Base-by-base conservation (phyloP, 2,888 invertebrate species). In the Lasioglossum calceatum region DNA sequence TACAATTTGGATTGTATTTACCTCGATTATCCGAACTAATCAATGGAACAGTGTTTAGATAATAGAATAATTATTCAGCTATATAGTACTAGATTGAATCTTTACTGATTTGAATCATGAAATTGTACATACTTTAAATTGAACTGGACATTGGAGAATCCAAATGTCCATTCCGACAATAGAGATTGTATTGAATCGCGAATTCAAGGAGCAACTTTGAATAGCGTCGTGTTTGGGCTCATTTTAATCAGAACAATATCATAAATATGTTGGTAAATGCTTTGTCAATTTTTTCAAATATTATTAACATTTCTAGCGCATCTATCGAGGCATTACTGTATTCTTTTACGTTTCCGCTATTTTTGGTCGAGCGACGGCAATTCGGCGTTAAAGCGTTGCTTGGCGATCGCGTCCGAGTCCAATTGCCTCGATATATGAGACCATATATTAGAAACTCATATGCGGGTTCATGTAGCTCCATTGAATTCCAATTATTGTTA, bases 401-500 rank as follows among this genome's bases (percentile, higher is more conserved):
- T 16, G 16, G 54, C 73, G 50, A 64, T 64, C 64, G 67, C 8
- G n/a, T 54, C 61, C 32, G 36, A 16, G 58, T 19, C 61, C 10
- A 54, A 83, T 82, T 79, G 70, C 71, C 54, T n/a, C 47, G 39
- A 76, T 79, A 58, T 19, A 44, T 19, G 44, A 78, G 58, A 67
- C 36, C 42, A 47, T 73, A 61, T 75, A 81, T 73, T 67, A 70
- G 78, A 67, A 77, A 77, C 80, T 27, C 73, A 72, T 44, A 71
- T 70, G 67, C 58, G 47, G 23, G 39, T 61, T n/a, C 72, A 64
- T 76, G 44, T 39, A 76, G 16, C 44, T 77, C 79, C 61, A 79
- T 76, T 67, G 76, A 85, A 85, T 71, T 78, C 32, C 74, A 78
- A 50, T 85, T 78, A 79, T 50, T 70, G 76, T 67, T 67, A 50